These are phyloP conservation scores for Clostera curtula DNA, from an alignment of 2,888 invertebrate genomes.

Conservation along the genomic window DNA sequence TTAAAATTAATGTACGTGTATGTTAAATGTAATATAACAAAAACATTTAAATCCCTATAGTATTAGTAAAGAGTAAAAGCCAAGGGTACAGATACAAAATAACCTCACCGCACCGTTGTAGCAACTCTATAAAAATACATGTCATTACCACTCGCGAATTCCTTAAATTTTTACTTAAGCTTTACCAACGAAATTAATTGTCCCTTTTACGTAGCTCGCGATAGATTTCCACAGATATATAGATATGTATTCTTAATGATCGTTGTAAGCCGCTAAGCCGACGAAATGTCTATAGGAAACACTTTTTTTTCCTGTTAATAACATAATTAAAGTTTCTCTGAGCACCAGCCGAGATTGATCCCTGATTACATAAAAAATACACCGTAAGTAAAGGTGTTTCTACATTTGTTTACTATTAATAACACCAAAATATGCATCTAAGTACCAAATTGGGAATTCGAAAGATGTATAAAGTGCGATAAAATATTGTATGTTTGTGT, in stretches of 20 bases:
- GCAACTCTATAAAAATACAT: slow-evolving; percentile 30
- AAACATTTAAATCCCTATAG: no score
- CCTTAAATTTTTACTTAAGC: slow-evolving; percentile 48
- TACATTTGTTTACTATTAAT: slow-evolving; percentile 17
- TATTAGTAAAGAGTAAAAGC: no score
- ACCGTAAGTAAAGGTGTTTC: slow-evolving; percentile 21
- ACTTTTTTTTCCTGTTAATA: slow-evolving; percentile 52
- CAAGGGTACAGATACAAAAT: no score
- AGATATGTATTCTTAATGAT: slow-evolving; percentile 57
- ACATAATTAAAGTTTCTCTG: slow-evolving; percentile 46
- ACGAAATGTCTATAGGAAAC: slow-evolving; percentile 46
- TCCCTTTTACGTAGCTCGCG: slow-evolving; percentile 40
- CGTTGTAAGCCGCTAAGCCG: slow-evolving; percentile 34
- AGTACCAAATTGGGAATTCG: slow-evolving; percentile 20
- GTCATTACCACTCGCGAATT: slow-evolving; percentile 39
- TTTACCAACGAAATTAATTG: slow-evolving; percentile 56
- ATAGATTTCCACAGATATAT: slow-evolving; percentile 54
- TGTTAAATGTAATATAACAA: no score
- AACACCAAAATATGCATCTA: slow-evolving; percentile 4
- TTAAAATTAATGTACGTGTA: no score
- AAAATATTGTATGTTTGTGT: slow-evolving; percentile 7
- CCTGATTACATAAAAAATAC: slow-evolving; percentile 13
- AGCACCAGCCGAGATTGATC: slow-evolving; percentile 24
- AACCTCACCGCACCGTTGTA: slow-evolving; percentile 4
- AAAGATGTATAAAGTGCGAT: slow-evolving; percentile 15